Evolutionary conservation across 2,113 vertebrate genomes (phyloP).

Genomic region (Chelonoidis abingdonii): DNA sequence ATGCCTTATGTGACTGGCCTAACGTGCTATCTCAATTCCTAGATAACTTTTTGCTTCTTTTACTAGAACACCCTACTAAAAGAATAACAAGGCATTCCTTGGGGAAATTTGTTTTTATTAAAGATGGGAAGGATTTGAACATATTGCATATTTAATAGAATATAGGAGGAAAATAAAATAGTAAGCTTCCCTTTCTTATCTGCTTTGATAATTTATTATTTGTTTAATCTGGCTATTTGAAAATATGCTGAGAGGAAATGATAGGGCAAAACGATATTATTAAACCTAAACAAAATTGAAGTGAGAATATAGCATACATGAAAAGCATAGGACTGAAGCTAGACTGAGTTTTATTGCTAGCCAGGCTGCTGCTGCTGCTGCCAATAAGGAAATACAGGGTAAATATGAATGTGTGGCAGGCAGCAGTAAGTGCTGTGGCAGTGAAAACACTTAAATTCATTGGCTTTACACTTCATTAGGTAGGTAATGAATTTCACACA

Average conservation of each 20-base stretch:
- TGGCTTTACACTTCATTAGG: slow-evolving; percentile 67
- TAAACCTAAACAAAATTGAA: slow-evolving; percentile 33
- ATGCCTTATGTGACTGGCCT: not conserved
- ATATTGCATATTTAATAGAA: not conserved
- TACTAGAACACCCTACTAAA: not conserved
- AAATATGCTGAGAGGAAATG: not conserved
- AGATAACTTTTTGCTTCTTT: not conserved
- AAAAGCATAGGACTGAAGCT: not conserved
- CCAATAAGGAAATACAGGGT: slow-evolving; percentile 6
- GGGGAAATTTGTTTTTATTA: not conserved
- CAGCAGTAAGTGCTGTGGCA: slow-evolving; percentile 21
- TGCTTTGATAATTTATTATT: not conserved
- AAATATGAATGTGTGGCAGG: slow-evolving; percentile 31
- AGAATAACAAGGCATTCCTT: not conserved
- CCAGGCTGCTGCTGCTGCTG: not conserved
- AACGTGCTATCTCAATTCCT: not conserved
- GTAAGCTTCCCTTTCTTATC: not conserved
- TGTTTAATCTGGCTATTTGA: not conserved
- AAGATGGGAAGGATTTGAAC: not conserved
- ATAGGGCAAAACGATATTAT: not conserved
- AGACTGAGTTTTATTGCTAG: slow-evolving; percentile 24
- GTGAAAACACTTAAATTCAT: slow-evolving; percentile 53
- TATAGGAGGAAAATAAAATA: not conserved
- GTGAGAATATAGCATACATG: slow-evolving; percentile 2
- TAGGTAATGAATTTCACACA: slow-evolving; percentile 66